Evolutionary conservation across 2,797 vertebrate species (phyloP).

Genomic region (Pteropus rufus): DNA sequence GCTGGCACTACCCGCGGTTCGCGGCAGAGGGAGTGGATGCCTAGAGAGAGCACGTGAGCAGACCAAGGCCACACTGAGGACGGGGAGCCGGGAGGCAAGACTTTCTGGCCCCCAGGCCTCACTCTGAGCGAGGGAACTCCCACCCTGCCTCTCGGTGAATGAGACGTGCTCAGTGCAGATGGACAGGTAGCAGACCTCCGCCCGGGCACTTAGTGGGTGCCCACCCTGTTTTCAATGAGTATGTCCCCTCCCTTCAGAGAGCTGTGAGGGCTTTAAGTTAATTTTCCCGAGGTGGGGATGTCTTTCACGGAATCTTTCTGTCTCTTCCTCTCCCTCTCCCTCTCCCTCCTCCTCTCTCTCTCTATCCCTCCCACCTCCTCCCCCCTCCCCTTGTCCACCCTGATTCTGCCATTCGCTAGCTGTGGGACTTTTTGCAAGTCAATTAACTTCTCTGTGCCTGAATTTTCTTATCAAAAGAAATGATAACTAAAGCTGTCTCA

Average conservation of each 20-base stretch:
- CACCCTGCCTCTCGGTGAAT: neutral
- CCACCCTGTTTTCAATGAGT: fast-evolving
- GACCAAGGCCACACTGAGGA: neutral
- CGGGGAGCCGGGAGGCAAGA: neutral
- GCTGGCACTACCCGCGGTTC: neutral
- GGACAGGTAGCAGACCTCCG: neutral
- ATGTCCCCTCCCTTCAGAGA: neutral
- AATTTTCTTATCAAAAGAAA: neutral
- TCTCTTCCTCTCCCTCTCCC: neutral
- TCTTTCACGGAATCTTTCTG: neutral
- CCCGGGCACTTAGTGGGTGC: neutral
- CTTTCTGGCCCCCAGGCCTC: neutral
- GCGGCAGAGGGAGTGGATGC: neutral
- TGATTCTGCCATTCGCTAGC: neutral
- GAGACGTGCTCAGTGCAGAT: neutral
- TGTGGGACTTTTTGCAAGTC: conserved; percentile 17
- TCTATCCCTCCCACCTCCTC: no score
- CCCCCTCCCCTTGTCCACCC: neutral
- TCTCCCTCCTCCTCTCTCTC: neutral
- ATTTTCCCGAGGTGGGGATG: neutral
- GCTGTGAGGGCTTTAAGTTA: neutral
- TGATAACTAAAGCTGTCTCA: neutral
- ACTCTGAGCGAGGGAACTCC: neutral
- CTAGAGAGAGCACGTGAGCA: neutral
- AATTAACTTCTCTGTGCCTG: neutral